Percentiles rank a stretch among this genome's conserved stretches.
phyloP scores from a whole-genome alignment of 2,888 invertebrate genomes.

The Rugalucina vietnamica region DNA sequence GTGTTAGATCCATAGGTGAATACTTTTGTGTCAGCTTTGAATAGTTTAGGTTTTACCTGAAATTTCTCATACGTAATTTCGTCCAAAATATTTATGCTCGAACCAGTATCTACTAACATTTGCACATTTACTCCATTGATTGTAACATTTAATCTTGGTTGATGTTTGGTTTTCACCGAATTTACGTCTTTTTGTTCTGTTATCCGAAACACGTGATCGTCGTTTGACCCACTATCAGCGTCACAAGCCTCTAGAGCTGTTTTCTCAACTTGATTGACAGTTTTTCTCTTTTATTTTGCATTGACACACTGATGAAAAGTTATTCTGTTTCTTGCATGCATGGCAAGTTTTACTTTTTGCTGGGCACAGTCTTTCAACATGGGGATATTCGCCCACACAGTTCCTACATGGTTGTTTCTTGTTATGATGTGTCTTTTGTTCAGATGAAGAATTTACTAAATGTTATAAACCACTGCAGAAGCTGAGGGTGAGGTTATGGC shows the following conservation, averaged over 20 bases:
- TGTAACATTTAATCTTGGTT: conserved; percentile 11
- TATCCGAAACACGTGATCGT: conserved; percentile 21
- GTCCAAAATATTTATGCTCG: conserved; percentile 37
- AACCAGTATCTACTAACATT: conserved; percentile 42
- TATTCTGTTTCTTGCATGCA: conserved; percentile 11
- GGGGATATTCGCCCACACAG: conserved; percentile 26
- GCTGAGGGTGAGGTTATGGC: too few species aligned
- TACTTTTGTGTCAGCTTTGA: background rate
- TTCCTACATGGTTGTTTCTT: conserved; percentile 26
- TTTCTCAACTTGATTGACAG: background rate
- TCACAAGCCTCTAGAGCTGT: background rate
- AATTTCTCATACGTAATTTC: background rate
- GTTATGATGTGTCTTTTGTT: background rate
- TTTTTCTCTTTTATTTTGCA: background rate
- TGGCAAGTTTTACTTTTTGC: conserved; percentile 28
- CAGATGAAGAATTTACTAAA: too few species aligned
- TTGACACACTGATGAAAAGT: conserved; percentile 23
- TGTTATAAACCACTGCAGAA: too few species aligned
- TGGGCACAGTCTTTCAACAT: conserved; percentile 15
- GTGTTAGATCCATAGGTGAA: background rate
- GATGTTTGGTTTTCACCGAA: background rate
- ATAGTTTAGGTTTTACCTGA: background rate
- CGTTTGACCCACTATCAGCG: conserved; percentile 4
- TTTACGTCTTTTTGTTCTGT: background rate
- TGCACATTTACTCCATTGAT: background rate